Evolutionary conservation across 2,113 vertebrate species (phyloP), one percentile per base, ranked within the genome.

Genomic region (Gavia stellata): DNA sequence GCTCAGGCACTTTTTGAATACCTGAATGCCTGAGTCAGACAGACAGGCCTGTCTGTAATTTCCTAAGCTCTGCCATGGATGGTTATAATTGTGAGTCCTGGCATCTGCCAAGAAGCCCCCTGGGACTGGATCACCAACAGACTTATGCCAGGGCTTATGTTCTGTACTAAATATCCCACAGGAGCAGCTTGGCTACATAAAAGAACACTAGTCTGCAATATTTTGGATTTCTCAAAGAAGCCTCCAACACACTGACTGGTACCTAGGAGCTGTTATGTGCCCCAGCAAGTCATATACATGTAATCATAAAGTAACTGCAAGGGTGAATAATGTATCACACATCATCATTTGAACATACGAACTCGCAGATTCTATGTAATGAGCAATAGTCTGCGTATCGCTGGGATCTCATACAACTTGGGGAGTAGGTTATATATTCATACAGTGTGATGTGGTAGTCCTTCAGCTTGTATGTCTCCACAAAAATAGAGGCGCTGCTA

Each of bases 261-360:
- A 68, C 74, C 50, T 55, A n/a, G 58, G 34, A 90, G 59, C 29
- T 56, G 55, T 59, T 65, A 38, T 0, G 3, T 44, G 68, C 29
- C 81, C 78, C 55, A 82, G 13, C 53, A 55, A 95, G 65, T 50
- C 84, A 87, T 91, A 90, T 16, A 45, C 18, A 34, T 12, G 53
- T 33, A 89, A 89, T 87, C 73, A 68, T 38, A 55, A 77, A 89
- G 66, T 66, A 86, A 81, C 70, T 85, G 62, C 68, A 83, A 83
- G 61, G 58, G 96, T 91, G 91, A 95, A 92, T 96, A 89, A 91
- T 63, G 33, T 40, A 90, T 90, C 78, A 77, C 89, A 82, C 62
- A 47, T 80, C 29, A 6, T 33, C 28, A 14, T 58, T 67, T 80
- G 89, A 97, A 80, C 79, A 94, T 81, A 96, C 14, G 66, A 74